phyloP scores from a whole-genome alignment of 2,888 invertebrate species.

The Meta bourneti region DNA sequence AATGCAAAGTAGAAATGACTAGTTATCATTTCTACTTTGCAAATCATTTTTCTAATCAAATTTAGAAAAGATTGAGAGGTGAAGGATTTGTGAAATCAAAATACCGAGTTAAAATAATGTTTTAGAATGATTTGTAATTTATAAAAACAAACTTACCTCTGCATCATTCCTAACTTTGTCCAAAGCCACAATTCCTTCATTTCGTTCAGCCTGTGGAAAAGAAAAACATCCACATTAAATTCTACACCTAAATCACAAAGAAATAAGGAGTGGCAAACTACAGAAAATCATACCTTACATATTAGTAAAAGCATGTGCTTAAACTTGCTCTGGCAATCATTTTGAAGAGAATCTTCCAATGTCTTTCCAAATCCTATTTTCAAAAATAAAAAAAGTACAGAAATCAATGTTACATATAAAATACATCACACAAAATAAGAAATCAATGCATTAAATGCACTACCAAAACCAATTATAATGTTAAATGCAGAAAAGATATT shows the following conservation, averaged over 20 bases:
- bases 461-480: no score
- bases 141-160: slow-evolving; percentile 36
- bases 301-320: slow-evolving; percentile 72
- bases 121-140: no score
- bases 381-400: slow-evolving; percentile 10
- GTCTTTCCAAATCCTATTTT: slow-evolving; percentile 60
- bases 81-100: no score
- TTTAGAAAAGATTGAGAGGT: no score
- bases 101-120: no score
- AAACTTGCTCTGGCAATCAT: slow-evolving; percentile 64
- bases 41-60: no score
- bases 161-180: slow-evolving; percentile 74
- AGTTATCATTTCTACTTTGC: no score
- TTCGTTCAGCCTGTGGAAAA: slow-evolving; percentile 61
- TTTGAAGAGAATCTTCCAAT: slow-evolving; percentile 63
- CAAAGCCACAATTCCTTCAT: slow-evolving; percentile 68
- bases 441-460: no score
- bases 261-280: neutral
- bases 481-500: no score
- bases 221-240: neutral
- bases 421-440: neutral
- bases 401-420: neutral
- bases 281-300: slow-evolving; percentile 54
- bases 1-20: no score
- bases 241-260: neutral